Evolutionary conservation across 2,113 vertebrate genomes (phyloP).

Genomic region (Albula goreensis): DNA sequence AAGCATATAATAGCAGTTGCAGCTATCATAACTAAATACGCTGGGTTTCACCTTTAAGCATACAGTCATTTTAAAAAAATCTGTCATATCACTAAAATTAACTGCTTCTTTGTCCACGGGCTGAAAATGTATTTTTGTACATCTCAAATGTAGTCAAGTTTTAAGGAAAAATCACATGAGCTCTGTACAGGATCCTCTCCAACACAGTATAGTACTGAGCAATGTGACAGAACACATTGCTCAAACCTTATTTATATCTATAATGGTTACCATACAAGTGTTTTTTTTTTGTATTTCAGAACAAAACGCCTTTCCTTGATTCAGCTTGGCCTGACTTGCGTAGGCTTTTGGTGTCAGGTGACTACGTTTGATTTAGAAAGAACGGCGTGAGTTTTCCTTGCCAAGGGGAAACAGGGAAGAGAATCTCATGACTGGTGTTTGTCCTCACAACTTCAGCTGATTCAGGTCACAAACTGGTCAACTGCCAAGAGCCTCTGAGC

Average conservation of each 20-base stretch:
- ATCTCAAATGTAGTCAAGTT: background rate
- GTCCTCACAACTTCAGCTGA: background rate
- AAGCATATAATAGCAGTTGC: background rate
- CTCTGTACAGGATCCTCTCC: background rate
- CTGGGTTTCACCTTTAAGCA: background rate
- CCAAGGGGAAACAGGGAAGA: background rate
- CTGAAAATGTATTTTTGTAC: background rate
- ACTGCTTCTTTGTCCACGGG: background rate
- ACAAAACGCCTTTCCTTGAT: background rate
- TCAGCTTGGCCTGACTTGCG: background rate
- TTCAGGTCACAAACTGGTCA: slow-evolving; percentile 7
- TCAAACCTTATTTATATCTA: too few species aligned
- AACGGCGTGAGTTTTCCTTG: background rate
- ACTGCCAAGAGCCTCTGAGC: background rate
- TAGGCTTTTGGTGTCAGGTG: background rate
- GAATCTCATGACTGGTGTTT: background rate
- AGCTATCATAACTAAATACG: background rate
- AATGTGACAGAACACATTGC: background rate
- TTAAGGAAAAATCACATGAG: background rate
- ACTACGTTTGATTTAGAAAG: background rate
- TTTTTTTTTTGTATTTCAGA: background rate
- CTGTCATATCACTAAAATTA: background rate
- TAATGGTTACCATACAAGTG: too few species aligned
- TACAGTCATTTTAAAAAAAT: background rate
- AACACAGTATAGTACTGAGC: background rate